Evolutionary conservation across 2,113 vertebrate genomes (phyloP), one percentile per base, ranked within the genome.

Genomic region (Takifugu bimaculatus): DNA sequence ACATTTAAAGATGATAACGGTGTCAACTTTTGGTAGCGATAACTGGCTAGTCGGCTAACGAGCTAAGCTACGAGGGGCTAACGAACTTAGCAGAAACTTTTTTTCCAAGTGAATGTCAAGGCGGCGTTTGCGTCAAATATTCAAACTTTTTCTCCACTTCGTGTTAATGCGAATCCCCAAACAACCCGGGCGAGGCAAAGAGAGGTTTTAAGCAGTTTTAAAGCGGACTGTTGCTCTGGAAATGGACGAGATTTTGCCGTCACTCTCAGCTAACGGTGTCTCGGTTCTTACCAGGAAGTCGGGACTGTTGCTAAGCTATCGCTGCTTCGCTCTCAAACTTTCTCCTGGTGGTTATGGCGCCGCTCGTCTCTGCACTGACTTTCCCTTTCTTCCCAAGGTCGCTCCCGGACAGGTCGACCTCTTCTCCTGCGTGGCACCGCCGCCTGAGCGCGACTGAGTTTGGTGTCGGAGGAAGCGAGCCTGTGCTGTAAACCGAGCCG

Each of bases 241-340:
- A 60, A 5, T 26, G 14, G 26, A 26, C 2, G 26, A 0, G 58
- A 11, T 20, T 57, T 78, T 66, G n/a, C 32, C 4, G 55, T 69
- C 65, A 5, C 44, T 26, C 42, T 61, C 45, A 66, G 62, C 75
- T 70, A 78, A 50, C 70, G 58, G 72, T 55, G 78, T 68, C 42
- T 85, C 52, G 26, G 53, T 42, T 75, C 90, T 92, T 89, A 92
- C 91, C 91, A 91, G 91, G 91, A 92, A 92, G 88, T 90, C 35
- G 80, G 76, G 84, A 85, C 75, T 79, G 75, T 78, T 79, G 81
- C 84, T 80, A 79, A 80, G 82, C 81, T 87, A 68, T 70, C 75
- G 73, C 82, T 86, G 63, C 83, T 86, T 83, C 72, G 70, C 62
- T 72, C 51, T 63, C 64, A 26, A 39, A 63, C 28, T 72, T 73